phyloP scores from a whole-genome alignment of 2,797 vertebrate genomes.

The Cetoscarus ocellatus region DNA sequence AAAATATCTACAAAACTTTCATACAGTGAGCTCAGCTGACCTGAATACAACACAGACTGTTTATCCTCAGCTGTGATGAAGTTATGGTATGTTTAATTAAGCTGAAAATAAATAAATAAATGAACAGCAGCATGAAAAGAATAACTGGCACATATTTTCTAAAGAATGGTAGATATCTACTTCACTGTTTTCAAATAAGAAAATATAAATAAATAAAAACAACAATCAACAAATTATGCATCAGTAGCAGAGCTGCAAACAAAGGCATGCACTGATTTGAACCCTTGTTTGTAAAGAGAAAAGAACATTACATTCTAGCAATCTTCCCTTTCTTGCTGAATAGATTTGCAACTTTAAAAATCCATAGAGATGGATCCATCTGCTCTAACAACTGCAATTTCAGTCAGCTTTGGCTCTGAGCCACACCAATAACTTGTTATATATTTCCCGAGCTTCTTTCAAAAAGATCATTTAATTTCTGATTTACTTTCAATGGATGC shows the following conservation, averaged over 20 bases:
- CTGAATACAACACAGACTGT: slow-evolving; percentile 34
- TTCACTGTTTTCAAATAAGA: slow-evolving; percentile 8
- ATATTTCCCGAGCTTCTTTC: slow-evolving; percentile 23
- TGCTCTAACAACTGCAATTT: slow-evolving; percentile 60
- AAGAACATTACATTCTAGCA: slow-evolving; percentile 25
- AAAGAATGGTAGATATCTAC: slow-evolving; percentile 18
- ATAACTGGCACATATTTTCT: slow-evolving; percentile 1
- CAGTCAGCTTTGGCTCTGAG: slow-evolving; percentile 49
- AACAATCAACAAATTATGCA: slow-evolving; percentile 36
- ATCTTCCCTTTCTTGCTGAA: slow-evolving; percentile 36
- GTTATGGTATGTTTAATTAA: neutral
- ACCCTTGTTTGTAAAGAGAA: slow-evolving; percentile 25
- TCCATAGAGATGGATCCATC: slow-evolving; percentile 50
- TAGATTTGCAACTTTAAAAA: slow-evolving; percentile 33
- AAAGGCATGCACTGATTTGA: slow-evolving; percentile 35
- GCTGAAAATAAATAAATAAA: slow-evolving; percentile 35
- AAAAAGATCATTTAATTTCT: slow-evolving; percentile 9
- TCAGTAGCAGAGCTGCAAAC: slow-evolving; percentile 18
- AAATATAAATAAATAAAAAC: slow-evolving; percentile 2
- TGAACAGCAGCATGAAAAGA: slow-evolving; percentile 38
- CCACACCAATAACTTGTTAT: slow-evolving; percentile 13
- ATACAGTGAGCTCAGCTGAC: slow-evolving; percentile 1
- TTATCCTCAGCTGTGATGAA: slow-evolving; percentile 36
- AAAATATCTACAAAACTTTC: slow-evolving; percentile 11
- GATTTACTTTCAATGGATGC: slow-evolving; percentile 32